Conservation (phyloP, 2,113 vertebrate species). For the Eptesicus fuscus region DNA sequence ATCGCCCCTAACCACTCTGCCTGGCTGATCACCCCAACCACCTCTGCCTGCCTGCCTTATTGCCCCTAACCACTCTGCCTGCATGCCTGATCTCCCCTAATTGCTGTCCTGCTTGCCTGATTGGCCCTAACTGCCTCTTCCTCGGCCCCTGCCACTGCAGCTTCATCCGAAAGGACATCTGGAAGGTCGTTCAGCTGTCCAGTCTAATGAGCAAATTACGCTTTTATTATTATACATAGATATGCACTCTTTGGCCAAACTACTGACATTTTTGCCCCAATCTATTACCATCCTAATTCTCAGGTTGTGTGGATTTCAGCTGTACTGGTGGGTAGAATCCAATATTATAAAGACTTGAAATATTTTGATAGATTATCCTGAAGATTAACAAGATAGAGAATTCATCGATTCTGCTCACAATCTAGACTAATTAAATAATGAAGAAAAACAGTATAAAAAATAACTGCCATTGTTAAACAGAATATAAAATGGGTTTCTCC, state of each 20-base stretch:
- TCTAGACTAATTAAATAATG: neutral
- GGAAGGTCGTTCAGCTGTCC: no score
- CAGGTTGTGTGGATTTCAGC: neutral
- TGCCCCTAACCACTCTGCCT: no score
- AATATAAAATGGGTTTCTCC: neutral
- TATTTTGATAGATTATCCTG: neutral
- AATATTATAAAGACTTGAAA: neutral
- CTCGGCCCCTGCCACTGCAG: no score
- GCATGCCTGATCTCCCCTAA: no score
- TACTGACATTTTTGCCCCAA: neutral
- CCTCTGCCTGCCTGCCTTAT: no score
- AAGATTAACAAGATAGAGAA: neutral
- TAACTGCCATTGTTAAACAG: neutral
- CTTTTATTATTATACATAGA: neutral
- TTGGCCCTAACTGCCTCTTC: no score
- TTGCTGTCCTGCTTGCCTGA: no score
- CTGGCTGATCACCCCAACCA: no score
- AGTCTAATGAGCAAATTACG: no score
- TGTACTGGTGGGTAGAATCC: neutral
- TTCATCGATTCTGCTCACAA: neutral
- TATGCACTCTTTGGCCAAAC: neutral
- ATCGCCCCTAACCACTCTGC: no score
- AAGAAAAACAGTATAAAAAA: conserved; percentile 2
- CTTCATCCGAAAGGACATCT: no score
- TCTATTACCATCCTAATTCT: neutral